Conservation (phyloP, 2,797 vertebrate species). For the Macrochelys suwanniensis region DNA sequence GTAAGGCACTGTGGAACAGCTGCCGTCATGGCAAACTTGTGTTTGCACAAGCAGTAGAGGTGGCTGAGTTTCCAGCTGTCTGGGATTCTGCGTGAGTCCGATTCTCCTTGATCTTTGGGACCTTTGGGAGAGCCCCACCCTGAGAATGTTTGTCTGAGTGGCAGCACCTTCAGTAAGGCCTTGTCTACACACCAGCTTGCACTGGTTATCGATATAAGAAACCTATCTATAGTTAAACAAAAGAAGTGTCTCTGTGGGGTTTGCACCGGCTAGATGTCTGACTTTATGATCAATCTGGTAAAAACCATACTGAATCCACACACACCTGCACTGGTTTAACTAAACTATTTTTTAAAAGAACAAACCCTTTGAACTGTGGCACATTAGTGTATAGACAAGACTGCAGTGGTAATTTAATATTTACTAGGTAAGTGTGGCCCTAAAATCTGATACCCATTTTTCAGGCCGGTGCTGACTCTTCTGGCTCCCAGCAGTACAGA, state of each 20-base stretch:
- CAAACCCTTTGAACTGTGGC: not conserved
- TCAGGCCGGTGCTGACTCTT: not conserved
- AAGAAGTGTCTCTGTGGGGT: not conserved
- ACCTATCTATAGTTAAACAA: not conserved
- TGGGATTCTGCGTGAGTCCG: not conserved
- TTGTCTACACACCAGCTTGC: not conserved
- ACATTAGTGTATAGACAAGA: not conserved
- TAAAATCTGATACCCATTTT: not conserved
- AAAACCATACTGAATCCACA: not conserved
- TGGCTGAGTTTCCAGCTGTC: not conserved
- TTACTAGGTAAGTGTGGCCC: not conserved
- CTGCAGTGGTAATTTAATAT: fast-evolving
- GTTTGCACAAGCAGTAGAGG: not conserved
- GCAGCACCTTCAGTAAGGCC: not conserved
- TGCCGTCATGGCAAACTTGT: not conserved
- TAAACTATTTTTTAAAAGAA: not conserved
- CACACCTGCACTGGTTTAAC: not conserved
- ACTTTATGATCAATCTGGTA: not conserved
- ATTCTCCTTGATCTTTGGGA: not conserved
- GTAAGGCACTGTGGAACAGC: not conserved
- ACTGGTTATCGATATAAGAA: not conserved
- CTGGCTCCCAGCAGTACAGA: conserved; percentile 84
- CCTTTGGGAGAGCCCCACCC: not conserved
- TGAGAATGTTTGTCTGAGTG: not conserved
- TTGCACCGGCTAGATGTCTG: not conserved